Conservation (phyloP, 2,888 invertebrate species). For the Sarcophaga rosellei region DNA sequence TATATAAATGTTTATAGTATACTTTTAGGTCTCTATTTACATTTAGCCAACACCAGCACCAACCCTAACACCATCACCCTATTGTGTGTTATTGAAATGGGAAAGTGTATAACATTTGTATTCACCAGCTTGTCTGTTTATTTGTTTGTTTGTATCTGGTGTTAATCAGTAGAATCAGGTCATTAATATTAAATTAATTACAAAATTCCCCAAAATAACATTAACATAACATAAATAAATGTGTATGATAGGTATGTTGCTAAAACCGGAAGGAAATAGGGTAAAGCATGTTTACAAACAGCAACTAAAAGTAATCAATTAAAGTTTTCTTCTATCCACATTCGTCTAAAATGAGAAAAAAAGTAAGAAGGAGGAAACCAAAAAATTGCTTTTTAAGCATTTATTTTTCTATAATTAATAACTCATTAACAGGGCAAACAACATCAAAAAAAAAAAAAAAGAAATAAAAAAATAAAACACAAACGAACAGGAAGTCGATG, state of each 20-base stretch:
- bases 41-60: too few species aligned
- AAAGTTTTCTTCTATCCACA: not conserved
- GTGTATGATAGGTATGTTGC: not conserved
- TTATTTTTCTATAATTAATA: slow-evolving; percentile 4
- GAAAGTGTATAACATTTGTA: too few species aligned
- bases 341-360: not conserved
- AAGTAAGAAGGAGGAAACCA: not conserved
- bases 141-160: too few species aligned
- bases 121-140: too few species aligned
- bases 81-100: too few species aligned
- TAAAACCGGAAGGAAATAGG: not conserved
- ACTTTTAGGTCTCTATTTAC: too few species aligned
- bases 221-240: not conserved
- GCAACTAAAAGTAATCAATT: not conserved
- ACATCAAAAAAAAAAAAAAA: too few species aligned
- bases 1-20: not conserved
- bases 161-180: not conserved
- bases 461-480: too few species aligned
- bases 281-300: too few species aligned
- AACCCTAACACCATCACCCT: too few species aligned
- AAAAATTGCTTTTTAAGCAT: not conserved
- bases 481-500: too few species aligned
- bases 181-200: slow-evolving; percentile 32
- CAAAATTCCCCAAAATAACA: slow-evolving; percentile 11
- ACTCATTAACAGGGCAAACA: not conserved